Evolutionary conservation across 1,140 invertebrate genomes (phyloP).

Genomic region (Pogonomyrmex californicus): DNA sequence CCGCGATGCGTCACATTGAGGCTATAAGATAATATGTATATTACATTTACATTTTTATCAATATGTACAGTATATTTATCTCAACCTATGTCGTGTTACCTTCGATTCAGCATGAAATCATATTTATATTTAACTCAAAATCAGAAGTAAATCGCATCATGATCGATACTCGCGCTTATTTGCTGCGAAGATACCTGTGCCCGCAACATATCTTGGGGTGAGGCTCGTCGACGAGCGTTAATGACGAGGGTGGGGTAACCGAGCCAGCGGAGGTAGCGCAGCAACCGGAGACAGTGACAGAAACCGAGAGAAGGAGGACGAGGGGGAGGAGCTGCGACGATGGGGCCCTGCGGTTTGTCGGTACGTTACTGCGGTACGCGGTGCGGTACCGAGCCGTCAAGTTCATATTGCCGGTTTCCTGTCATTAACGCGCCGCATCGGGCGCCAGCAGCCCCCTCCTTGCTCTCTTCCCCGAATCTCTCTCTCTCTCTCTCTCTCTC

Average conservation of each 20-base stretch:
- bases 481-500: background rate
- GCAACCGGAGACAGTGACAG: conserved; percentile 52
- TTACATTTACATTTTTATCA: too few species aligned
- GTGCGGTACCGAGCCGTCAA: conserved; percentile 85
- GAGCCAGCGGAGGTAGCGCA: conserved; percentile 35
- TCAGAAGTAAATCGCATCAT: background rate
- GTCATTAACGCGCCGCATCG: conserved; percentile 85
- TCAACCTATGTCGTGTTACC: background rate
- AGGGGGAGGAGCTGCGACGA: conserved; percentile 42
- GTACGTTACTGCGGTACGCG: conserved; percentile 79
- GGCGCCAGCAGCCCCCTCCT: conserved; percentile 60
- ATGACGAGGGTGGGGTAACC: conserved; percentile 43
- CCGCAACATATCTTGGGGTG: conserved; percentile 25
- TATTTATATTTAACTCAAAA: background rate
- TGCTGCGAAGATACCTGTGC: background rate
- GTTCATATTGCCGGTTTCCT: conserved; percentile 87
- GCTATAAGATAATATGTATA: background rate
- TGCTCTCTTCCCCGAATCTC: background rate
- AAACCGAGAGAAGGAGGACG: conserved; percentile 32
- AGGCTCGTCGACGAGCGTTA: conserved; percentile 41
- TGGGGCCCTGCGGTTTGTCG: conserved; percentile 78
- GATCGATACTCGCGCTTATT: conserved; percentile 30
- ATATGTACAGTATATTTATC: background rate
- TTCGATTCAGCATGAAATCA: background rate
- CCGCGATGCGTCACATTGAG: background rate